Evolutionary conservation across 2,113 vertebrate species (phyloP).

Genomic region (Stegostoma tigrinum): DNA sequence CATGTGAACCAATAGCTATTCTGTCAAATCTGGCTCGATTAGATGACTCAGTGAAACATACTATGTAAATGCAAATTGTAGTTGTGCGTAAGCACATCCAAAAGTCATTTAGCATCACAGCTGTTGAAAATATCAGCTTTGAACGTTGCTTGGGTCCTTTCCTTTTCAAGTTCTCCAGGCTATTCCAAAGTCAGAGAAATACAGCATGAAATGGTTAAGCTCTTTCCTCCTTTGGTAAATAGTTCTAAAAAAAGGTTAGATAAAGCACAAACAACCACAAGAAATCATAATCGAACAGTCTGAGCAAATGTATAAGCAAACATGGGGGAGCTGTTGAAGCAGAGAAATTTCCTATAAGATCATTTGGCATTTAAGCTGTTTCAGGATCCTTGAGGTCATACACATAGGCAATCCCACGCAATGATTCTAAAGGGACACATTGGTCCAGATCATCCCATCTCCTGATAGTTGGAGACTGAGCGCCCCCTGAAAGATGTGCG

Average conservation of each 20-base stretch:
- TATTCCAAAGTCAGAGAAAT: background rate
- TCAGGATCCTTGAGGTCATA: background rate
- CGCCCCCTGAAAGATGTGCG: too few species aligned
- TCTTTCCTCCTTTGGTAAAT: background rate
- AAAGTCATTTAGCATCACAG: background rate
- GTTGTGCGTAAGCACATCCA: background rate
- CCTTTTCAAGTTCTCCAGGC: background rate
- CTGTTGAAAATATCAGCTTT: background rate
- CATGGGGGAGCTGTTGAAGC: background rate
- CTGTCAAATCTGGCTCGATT: too few species aligned
- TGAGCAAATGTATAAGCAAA: background rate
- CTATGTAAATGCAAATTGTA: background rate
- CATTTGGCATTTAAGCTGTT: background rate
- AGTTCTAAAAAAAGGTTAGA: background rate
- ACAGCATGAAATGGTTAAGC: background rate
- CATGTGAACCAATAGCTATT: too few species aligned
- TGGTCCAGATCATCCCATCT: too few species aligned
- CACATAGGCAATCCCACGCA: background rate
- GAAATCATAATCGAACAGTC: background rate
- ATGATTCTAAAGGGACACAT: background rate
- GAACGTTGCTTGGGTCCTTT: background rate
- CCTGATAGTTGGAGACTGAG: too few species aligned
- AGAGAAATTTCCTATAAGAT: background rate
- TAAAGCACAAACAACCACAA: background rate
- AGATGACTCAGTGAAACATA: background rate